Evolutionary conservation across 2,797 vertebrate genomes (phyloP), one percentile per base, ranked within the genome.

Genomic region (Corythornis leucogaster): DNA sequence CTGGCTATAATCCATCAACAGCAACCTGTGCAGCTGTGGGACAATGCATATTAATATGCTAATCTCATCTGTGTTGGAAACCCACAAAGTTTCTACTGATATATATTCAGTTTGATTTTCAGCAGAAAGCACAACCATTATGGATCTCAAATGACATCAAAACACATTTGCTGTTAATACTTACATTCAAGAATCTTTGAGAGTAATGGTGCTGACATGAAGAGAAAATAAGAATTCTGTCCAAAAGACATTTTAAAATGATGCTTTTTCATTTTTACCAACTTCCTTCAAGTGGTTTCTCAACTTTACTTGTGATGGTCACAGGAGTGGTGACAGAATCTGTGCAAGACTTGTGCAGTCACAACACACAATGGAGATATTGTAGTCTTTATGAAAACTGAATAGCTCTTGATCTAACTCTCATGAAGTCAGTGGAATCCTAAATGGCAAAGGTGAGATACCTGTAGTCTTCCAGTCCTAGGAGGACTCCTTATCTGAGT

Each of bases 111-210:
- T 74, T 87, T 69, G 86, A 57, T 80, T 90, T 68, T 90, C 69
- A 94, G 69, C 50, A 93, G 85, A 93, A 95, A 93, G 69, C 43
- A 91, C 71, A 85, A 74, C 28, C 63, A 8, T 71, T 43, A 73
- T 63, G 16, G 53, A 38, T 90, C 58, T 84, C 4, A 66, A 61
- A 75, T 46, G 42, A 45, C 28, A 25, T 19, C 38, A 40, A 68
- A 78, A 67, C 71, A 67, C 1, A 3, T 67, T 42, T 57, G 8
- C 2, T 66, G 30, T 62, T 87, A 51, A 78, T 24, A 38, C 4
- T 43, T 71, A 19, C 7, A 11, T n/a, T 55, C 22, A 61, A 17
- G 7, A 69, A 51, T n/a, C 9, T 75, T 88, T 53, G 48, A 67
- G 48, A 61, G 70, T 18, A 62, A 66, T 45, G 28, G 5, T 67